Evolutionary conservation across 2,888 invertebrate genomes (phyloP).

Genomic region (Drosophila pseudotakahashii): DNA sequence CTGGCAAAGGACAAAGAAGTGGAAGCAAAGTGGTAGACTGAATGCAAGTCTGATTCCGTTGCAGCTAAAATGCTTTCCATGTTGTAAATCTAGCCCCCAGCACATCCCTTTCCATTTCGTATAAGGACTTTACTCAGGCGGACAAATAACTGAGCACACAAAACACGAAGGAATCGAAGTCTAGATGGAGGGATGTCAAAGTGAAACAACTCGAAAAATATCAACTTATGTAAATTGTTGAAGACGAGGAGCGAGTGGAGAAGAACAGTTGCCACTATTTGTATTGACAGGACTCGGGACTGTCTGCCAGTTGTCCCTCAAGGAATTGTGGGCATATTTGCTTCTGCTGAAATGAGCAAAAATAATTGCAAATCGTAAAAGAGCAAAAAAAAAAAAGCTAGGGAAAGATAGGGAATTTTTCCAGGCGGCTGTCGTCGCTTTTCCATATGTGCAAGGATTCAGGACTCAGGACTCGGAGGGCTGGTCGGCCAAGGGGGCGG

Average conservation of each 20-base stretch:
- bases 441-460: constrained; percentile 30
- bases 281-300: constrained; percentile 39
- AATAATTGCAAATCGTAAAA: constrained; percentile 79
- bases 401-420: constrained; percentile 25
- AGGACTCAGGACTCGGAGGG: not conserved
- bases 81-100: constrained; percentile 50
- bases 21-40: constrained; percentile 1
- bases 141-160: constrained; percentile 62
- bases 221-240: constrained; percentile 76
- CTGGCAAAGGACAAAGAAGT: constrained; percentile 3
- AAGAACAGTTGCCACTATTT: constrained; percentile 12
- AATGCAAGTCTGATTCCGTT: constrained; percentile 48
- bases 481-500: not conserved
- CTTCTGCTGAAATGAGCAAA: constrained; percentile 80
- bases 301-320: constrained; percentile 63
- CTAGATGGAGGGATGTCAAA: constrained; percentile 10
- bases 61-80: constrained; percentile 76
- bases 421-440: constrained; percentile 55
- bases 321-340: constrained; percentile 72
- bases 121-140: constrained; percentile 57
- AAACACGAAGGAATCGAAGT: constrained; percentile 24
- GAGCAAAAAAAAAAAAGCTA: constrained; percentile 47
- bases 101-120: not conserved
- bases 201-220: constrained; percentile 61
- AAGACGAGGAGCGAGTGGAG: constrained; percentile 23